Percentiles rank a stretch among this genome's conserved stretches.
phyloP scores from a whole-genome alignment of 2,797 vertebrate species.

The Huso huso region DNA sequence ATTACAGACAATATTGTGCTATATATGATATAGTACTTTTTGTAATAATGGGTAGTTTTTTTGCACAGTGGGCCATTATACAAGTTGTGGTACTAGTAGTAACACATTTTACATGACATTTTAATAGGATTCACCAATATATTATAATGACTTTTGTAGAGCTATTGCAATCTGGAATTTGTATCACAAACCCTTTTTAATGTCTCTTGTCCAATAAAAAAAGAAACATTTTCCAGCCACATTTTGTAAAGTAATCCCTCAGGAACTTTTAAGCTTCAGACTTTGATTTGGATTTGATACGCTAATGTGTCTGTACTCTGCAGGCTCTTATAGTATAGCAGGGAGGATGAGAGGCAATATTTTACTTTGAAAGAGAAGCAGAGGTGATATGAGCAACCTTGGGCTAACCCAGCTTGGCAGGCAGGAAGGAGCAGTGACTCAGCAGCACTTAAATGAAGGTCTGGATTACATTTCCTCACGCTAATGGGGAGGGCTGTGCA shows the following conservation, averaged over 20 bases:
- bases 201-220: neutral
- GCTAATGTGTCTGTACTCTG: neutral
- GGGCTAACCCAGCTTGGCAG: slow-evolving; percentile 36
- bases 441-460: slow-evolving; percentile 40
- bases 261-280: neutral
- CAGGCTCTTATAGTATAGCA: neutral
- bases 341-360: neutral
- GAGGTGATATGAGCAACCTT: slow-evolving; percentile 47
- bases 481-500: neutral
- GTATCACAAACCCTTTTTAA: no score
- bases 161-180: no score
- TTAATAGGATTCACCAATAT: no score
- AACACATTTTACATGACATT: no score
- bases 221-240: neutral
- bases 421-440: slow-evolving; percentile 45
- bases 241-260: neutral
- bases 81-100: no score
- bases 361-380: slow-evolving; percentile 10
- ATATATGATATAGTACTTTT: no score
- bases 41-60: no score
- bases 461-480: slow-evolving; percentile 26
- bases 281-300: neutral
- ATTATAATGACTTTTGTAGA: no score
- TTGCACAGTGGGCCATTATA: no score
- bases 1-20: no score